Evolutionary conservation across 2,797 vertebrate genomes (phyloP).

Genomic region (Gambusia yucatana): DNA sequence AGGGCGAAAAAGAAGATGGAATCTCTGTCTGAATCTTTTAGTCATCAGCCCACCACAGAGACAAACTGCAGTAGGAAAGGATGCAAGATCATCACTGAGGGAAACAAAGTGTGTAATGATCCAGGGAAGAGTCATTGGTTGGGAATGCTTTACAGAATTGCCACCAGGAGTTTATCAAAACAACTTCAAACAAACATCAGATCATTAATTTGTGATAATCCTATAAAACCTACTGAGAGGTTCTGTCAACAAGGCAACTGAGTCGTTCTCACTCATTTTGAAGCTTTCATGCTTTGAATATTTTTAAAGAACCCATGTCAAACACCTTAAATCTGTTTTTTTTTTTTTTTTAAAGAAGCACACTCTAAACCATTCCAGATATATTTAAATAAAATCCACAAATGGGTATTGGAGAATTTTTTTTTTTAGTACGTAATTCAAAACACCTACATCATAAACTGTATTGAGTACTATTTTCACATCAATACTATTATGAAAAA

Average conservation of each 20-base stretch:
- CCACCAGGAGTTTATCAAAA: constrained; percentile 51
- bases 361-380: neutral
- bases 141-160: constrained; percentile 51
- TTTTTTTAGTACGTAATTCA: neutral
- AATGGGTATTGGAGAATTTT: neutral
- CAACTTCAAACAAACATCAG: constrained; percentile 68
- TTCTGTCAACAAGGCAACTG: constrained; percentile 39
- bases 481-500: neutral
- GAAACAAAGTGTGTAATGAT: constrained; percentile 49
- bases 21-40: constrained; percentile 6
- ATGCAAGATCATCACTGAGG: constrained; percentile 18
- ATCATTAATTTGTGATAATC: constrained; percentile 68
- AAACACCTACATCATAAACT: neutral
- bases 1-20: constrained; percentile 9
- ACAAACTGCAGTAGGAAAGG: constrained; percentile 17
- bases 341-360: neutral
- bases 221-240: constrained; percentile 58
- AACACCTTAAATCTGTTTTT: neutral
- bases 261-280: constrained; percentile 14
- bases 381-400: neutral
- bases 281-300: constrained; percentile 29
- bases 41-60: constrained; percentile 28
- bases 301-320: constrained; percentile 8
- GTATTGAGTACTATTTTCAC: neutral
- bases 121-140: constrained; percentile 54